Evolutionary conservation across 1,140 invertebrate species (phyloP).

Genomic region (Drosophila baimaii): DNA sequence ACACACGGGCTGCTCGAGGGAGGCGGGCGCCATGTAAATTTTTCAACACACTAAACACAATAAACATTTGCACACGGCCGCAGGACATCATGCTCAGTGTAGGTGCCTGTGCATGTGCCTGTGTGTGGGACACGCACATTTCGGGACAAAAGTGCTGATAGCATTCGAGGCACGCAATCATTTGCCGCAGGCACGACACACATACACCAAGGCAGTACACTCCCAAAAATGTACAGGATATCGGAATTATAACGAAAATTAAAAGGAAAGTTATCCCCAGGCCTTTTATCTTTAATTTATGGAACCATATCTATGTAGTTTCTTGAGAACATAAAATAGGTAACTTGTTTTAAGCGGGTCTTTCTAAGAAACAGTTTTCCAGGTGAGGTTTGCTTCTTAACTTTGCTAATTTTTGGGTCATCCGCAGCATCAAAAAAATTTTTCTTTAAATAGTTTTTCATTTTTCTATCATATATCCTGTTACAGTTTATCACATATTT

Average conservation of each 20-base stretch:
- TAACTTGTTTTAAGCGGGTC: background rate
- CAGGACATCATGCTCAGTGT: conserved; percentile 45
- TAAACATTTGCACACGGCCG: conserved; percentile 53
- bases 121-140: conserved; percentile 36
- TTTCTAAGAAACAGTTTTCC: no score
- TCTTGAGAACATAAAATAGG: background rate
- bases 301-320: background rate
- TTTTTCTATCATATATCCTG: background rate
- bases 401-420: background rate
- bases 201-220: conserved; percentile 1
- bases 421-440: no score
- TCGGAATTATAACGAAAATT: background rate
- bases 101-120: conserved; percentile 8
- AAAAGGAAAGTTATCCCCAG: no score
- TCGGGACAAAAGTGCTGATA: conserved; percentile 37
- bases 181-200: conserved; percentile 24
- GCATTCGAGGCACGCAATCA: conserved; percentile 61
- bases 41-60: conserved; percentile 57
- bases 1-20: conserved; percentile 4
- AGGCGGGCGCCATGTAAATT: conserved; percentile 58
- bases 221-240: conserved; percentile 20
- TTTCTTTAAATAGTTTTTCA: background rate
- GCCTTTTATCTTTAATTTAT: background rate
- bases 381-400: background rate
- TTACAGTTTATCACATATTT: background rate